A percentile compares a stretch with the other conserved stretches of the same genome.
Conservation (phyloP, 2,797 vertebrate genomes). For the Leucoraja ocellata region DNA sequence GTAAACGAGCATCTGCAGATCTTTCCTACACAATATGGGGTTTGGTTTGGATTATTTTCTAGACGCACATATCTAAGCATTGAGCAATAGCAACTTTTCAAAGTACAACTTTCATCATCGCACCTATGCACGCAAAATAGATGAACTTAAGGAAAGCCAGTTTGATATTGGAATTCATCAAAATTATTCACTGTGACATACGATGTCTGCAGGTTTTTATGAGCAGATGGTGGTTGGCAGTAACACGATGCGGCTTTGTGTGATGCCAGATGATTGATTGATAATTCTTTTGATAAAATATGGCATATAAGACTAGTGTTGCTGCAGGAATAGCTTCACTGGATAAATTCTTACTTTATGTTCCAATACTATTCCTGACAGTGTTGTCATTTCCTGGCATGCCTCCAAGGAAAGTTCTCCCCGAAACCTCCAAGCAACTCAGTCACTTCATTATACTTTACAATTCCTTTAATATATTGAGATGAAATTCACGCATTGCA, state of each 20-base stretch:
- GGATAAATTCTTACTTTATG: background rate
- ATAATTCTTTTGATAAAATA: background rate
- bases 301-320: background rate
- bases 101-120: background rate
- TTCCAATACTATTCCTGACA: background rate
- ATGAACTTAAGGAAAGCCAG: background rate
- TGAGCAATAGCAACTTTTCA: background rate
- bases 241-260: background rate
- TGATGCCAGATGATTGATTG: background rate
- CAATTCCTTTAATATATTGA: background rate
- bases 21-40: background rate
- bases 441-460: background rate
- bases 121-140: background rate
- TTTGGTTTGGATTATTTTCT: background rate
- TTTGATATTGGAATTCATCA: background rate
- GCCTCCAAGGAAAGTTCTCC: background rate
- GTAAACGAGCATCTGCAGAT: too few species aligned
- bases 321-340: background rate
- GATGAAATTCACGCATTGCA: background rate
- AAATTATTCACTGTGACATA: background rate
- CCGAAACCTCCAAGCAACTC: background rate
- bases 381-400: background rate
- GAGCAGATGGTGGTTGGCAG: background rate
- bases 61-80: background rate
- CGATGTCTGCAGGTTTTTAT: background rate